Evolutionary conservation across 1,140 invertebrate genomes (phyloP).

Genomic region (Zaprionus nigranus): DNA sequence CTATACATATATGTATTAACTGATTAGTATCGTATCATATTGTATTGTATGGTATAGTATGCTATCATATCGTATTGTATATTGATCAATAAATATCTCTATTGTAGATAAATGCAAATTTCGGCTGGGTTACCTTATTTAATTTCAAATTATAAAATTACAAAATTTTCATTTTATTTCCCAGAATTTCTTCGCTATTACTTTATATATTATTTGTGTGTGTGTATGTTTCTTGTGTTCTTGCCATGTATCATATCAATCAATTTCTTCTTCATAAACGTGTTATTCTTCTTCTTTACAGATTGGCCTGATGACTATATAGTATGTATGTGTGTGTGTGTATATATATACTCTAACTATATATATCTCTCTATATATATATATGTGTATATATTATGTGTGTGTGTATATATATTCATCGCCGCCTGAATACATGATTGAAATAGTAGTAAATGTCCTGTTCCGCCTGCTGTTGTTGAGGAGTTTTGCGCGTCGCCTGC

Average conservation of each 20-base stretch:
- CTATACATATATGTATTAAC: conserved; percentile 13
- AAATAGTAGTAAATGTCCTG: conserved; percentile 82
- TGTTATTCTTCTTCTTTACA: conserved; percentile 43
- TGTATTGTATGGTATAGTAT: conserved; percentile 54
- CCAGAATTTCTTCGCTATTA: conserved; percentile 26
- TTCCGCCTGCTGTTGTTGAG: conserved; percentile 76
- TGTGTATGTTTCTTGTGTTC: conserved; percentile 10
- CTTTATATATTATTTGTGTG: conserved; percentile 13
- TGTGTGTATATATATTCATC: conserved; percentile 47
- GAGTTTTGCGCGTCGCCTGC: conserved; percentile 66
- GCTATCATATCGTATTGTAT: conserved; percentile 43
- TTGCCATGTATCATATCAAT: conserved; percentile 13
- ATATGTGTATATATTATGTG: conserved; percentile 34
- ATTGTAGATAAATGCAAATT: conserved; percentile 79
- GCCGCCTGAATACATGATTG: conserved; percentile 77
- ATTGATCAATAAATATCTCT: conserved; percentile 74
- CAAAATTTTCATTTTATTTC: conserved; percentile 22
- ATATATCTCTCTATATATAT: conserved; percentile 55
- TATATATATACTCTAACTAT: conserved; percentile 57
- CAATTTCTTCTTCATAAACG: conserved; percentile 22
- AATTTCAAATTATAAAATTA: conserved; percentile 35
- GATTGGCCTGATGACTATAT: conserved; percentile 54
- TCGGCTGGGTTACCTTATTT: conserved; percentile 70
- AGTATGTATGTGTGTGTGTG: conserved; percentile 51
- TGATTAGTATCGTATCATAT: conserved; percentile 24